Base-by-base conservation (phyloP, 1,140 invertebrate species). In the Macrobrachium nipponense region DNA sequence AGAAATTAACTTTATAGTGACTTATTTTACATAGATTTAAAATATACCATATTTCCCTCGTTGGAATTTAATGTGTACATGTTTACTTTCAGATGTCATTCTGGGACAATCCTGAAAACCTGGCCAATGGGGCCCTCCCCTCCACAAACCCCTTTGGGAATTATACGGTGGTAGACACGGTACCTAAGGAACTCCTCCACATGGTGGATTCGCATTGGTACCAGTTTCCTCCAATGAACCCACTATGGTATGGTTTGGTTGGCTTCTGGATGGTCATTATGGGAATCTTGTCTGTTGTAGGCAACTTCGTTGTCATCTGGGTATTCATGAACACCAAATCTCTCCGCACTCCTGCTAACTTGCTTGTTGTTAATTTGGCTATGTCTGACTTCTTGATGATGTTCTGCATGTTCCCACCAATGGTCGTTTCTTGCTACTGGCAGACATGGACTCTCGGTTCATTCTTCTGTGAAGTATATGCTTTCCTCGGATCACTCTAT, bases 271-370 rank as follows among this genome's bases (percentile, higher is more conserved):
- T 70, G 68, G 68, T 70, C 51, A 93, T 94, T 80, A 93, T 97
- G 77, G 96, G 95, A 20, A 90, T 95, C 36, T 91, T 96, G 87
- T 94, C 95, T 2, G 90, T 95, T 18, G 81, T 91, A 75, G 96
- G 96, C 85, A 98, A 98, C 90, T 94, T 95, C 59, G 94, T 97
- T 92, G 96, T 97, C 60, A 92, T 97, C 82, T 97, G 95, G 91
- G 96, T 97, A 87, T 97, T 97, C 91, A 93, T 93, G 27, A 93
- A 94, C 7, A 96, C 95, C 2, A 96, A 96, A 91, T 92, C 92
- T 73, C 93, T 97, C 5, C 93, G 95, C 88, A 96, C 95, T 44
- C 96, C 96, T 17, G 96, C 95, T 81, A 97, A 97, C 91, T 90
- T 97, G 78, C 92, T 97, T 43, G 95, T 97, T 18, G 93, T 97